Evolutionary conservation across 2,888 invertebrate species (phyloP).

Genomic region (Orthosia cruda): DNA sequence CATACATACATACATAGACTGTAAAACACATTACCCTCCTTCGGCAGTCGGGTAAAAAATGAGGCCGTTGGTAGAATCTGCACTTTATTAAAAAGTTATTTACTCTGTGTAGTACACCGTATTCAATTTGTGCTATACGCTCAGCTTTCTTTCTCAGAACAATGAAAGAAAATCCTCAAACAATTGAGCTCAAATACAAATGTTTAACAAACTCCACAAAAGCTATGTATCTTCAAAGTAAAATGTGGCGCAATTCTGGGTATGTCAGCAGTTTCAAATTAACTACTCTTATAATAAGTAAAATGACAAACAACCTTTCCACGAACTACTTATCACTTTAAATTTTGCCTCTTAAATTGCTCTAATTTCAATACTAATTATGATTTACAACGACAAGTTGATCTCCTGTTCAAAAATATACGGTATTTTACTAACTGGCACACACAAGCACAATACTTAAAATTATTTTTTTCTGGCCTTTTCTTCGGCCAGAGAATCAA

Average conservation of each 20-base stretch:
- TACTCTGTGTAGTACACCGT: slow-evolving; percentile 18
- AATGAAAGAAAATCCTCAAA: slow-evolving; percentile 47
- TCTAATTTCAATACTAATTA: no score
- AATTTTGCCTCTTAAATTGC: not conserved
- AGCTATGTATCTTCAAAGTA: slow-evolving; percentile 42
- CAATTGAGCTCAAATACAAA: slow-evolving; percentile 63
- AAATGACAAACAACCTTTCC: no score
- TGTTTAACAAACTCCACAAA: slow-evolving; percentile 51
- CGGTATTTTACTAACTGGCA: no score
- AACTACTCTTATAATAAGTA: no score
- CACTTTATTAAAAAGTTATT: slow-evolving; percentile 51
- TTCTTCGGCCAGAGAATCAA: no score
- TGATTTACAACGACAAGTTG: no score
- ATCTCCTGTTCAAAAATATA: no score
- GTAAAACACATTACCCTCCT: no score
- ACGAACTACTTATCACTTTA: not conserved
- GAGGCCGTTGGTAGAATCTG: slow-evolving; percentile 28
- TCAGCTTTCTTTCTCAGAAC: slow-evolving; percentile 45
- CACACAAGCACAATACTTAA: no score
- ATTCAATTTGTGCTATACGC: slow-evolving; percentile 42
- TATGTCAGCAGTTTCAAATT: slow-evolving; percentile 9
- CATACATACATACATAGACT: no score
- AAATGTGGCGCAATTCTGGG: not conserved
- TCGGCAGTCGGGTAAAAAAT: no score
- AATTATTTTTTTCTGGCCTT: no score